Evolutionary conservation across 2,113 vertebrate genomes (phyloP), one percentile per base, ranked within the genome.

Genomic region (Ascaphus truei): DNA sequence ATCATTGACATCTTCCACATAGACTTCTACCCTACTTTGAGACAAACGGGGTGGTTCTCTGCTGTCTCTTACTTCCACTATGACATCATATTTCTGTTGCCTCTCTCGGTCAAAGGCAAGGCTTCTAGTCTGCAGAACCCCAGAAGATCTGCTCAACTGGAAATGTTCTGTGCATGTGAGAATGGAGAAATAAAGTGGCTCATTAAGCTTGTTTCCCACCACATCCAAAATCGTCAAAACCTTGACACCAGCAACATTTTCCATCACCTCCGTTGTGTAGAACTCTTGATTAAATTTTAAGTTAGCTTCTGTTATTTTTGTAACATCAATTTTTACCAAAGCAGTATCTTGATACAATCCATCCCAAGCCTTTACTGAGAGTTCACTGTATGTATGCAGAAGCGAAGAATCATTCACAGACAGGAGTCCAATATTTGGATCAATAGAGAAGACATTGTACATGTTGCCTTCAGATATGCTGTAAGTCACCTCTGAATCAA

Each of bases 1-100:
- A 82, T 99, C 97, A 68, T 99, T 99, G 60, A 90, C 73, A 59
- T 99, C 97, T 10, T 95, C 91, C 57, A 99, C 79, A 3, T 88
- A 92, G 66, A 98, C 85, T 62, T 84, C 93, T 48, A 99, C 89
- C 15, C 83, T 80, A 45, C 92, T 80, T 37, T 91, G 90, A 13
- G 94, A 93, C 13, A 92, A 87, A 27, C 94, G 83, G 0, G 86
- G 86, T 12, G 95, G 95, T 6, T 75, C 81, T 60, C 93, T 88
- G 11, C 72, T 75, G 75, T 99, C 96, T 63, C 90, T 87, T 22
- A 94, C 88, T 78, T 95, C 92, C 55, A 98, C 92, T 30, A 88
- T 83, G 7, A 98, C 60, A 5, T 92, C 84, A 0, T 95, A 90
- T 45, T 80, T 11, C 2, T 93, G 91, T 66, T 86, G 88, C 33